phyloP scores from a whole-genome alignment of 2,113 vertebrate genomes.

The Taurulus bubalis region DNA sequence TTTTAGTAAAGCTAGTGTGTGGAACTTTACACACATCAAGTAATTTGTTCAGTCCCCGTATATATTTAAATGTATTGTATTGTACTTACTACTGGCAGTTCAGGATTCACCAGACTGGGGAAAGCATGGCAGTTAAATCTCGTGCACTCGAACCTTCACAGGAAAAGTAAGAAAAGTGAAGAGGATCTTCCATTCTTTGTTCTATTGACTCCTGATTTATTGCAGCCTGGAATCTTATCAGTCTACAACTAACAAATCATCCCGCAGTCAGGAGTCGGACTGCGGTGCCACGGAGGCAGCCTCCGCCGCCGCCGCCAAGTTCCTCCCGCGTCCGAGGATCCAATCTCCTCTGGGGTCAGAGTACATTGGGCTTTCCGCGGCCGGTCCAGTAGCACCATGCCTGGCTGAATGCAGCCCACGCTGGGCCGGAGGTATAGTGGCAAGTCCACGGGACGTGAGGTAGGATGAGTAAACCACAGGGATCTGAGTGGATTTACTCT shows the following conservation, averaged over 20 bases:
- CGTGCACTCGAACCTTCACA: not conserved
- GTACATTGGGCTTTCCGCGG: conserved; percentile 43
- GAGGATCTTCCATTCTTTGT: conserved; percentile 35
- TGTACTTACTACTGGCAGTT: not conserved
- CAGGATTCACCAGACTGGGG: not conserved
- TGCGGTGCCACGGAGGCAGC: conserved; percentile 51
- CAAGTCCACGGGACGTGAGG: conserved; percentile 53
- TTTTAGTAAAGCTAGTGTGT: not conserved
- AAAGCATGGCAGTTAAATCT: not conserved
- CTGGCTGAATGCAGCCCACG: conserved; percentile 62
- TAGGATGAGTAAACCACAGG: conserved; percentile 74
- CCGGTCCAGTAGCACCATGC: conserved; percentile 69
- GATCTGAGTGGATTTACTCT: conserved; percentile 77
- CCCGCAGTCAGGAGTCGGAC: conserved; percentile 48
- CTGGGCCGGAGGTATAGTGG: conserved; percentile 64
- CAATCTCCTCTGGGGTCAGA: conserved; percentile 77
- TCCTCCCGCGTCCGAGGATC: conserved; percentile 58
- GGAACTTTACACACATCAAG: not conserved
- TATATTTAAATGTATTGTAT: not conserved
- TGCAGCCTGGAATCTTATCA: conserved; percentile 34
- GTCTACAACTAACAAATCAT: conserved; percentile 60
- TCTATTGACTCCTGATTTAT: conserved; percentile 43
- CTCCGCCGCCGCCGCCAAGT: not conserved
- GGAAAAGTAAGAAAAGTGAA: conserved; percentile 21
- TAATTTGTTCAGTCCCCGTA: not conserved